Evolutionary conservation across 2,113 vertebrate species (phyloP), one percentile per base, ranked within the genome.

Genomic region (Colaptes auratus): DNA sequence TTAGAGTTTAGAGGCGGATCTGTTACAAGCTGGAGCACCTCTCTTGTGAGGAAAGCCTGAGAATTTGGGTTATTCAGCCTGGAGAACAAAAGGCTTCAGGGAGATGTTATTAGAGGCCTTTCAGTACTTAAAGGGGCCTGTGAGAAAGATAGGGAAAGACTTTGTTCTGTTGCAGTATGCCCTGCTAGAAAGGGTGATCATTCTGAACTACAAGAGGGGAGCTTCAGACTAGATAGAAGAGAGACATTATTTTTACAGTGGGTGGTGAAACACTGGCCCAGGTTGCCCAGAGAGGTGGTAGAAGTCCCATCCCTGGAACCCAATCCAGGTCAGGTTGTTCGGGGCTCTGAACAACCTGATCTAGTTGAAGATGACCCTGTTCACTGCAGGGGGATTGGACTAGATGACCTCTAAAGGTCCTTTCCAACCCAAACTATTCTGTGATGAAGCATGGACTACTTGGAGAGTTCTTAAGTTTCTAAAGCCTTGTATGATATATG

Each of bases 401-500:
- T 65, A 42, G 25, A 30, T 65, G 63, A 30, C 63, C 63, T 31
- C 42, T 18, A 66, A 66, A 30, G 39, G 39, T 44, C 39, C 18
- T 12, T 31, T 20, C 28, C 28, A 44, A 66, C 64, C 39, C 63
- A 44, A 31, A 31, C 16, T 28, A 14, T 65, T 64, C 36, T 44
- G 39, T 44, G 39, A 44, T 44, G 30, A 66, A 44, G 31, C 31
- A 21, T 1, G 1, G 23, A 4, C 13, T 55, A 27, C 23, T 24
- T 27, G 36, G 15, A 52, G 36, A 36, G 9, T 48, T 17, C 0
- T 11, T 12, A n/a, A 10, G 30, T 79, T 85, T 58, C 6, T 15
- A 8, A n/a, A 30, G 1, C 24, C 9, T 86, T 28, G 5, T 30
- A 5, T 0, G 0, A 5, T 77, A 23, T 2, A 1, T 7, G 6